phyloP scores from a whole-genome alignment of 2,888 invertebrate species.

The Oscheius sp. region DNA sequence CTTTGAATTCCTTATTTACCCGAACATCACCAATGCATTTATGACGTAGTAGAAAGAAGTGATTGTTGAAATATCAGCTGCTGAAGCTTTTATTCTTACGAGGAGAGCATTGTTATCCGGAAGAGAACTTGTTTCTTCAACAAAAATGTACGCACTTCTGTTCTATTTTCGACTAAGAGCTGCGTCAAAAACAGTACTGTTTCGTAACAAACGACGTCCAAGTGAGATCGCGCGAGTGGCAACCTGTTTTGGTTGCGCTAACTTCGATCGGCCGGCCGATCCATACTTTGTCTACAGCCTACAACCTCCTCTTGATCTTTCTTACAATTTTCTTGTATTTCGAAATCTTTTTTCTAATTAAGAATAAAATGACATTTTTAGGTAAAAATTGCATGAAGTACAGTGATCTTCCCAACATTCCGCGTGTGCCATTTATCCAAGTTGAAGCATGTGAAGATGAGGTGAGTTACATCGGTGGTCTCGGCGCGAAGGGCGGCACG shows the following conservation, averaged over 20 bases:
- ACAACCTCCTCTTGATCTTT: neutral
- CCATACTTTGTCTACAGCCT: constrained; percentile 9
- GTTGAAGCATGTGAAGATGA: constrained; percentile 12
- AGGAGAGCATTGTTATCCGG: too few relatives aligned
- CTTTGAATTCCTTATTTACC: too few relatives aligned
- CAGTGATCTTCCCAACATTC: constrained; percentile 22
- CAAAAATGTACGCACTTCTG: too few relatives aligned
- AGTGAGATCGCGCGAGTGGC: constrained; percentile 14
- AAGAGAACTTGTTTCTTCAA: too few relatives aligned
- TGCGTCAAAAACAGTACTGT: constrained; percentile 7
- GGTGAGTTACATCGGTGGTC: constrained; percentile 6
- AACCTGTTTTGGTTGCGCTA: constrained; percentile 20
- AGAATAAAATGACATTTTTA: neutral
- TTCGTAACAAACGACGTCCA: constrained; percentile 2
- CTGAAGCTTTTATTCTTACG: too few relatives aligned
- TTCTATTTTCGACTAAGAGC: too few relatives aligned
- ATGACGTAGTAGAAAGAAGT: too few relatives aligned
- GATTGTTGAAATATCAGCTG: too few relatives aligned
- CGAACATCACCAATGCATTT: too few relatives aligned
- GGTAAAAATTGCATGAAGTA: constrained; percentile 19
- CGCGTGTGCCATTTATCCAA: constrained; percentile 4
- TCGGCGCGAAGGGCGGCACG: constrained; percentile 12
- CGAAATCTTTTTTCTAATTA: neutral
- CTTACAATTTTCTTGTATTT: neutral
- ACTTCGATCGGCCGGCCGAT: constrained; percentile 26